Evolutionary conservation across 2,888 invertebrate genomes (phyloP).

Genomic region (Scaeva pyrastri): DNA sequence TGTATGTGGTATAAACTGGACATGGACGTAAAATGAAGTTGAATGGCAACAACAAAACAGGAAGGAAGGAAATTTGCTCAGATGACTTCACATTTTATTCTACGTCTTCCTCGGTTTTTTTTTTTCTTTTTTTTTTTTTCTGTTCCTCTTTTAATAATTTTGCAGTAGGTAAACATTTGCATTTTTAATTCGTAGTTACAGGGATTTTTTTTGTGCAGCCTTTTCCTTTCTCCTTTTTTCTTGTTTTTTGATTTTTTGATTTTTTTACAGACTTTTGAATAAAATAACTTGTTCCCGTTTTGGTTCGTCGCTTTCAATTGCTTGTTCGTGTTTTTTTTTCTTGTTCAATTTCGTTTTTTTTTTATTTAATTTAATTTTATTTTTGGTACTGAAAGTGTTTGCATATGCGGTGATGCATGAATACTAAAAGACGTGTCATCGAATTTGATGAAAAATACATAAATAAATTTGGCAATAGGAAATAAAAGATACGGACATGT

Average conservation of each 20-base stretch:
- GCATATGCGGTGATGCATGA: slow-evolving; percentile 65
- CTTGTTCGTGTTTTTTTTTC: slow-evolving; percentile 30
- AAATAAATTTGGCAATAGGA: neutral
- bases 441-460: slow-evolving; percentile 25
- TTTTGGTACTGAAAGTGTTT: slow-evolving; percentile 51
- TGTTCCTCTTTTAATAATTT: neutral
- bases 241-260: neutral
- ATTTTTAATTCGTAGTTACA: slow-evolving; percentile 63
- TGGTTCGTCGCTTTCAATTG: slow-evolving; percentile 68
- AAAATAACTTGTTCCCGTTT: slow-evolving; percentile 59
- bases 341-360: slow-evolving; percentile 27
- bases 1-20: neutral
- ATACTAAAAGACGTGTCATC: slow-evolving; percentile 52
- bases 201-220: slow-evolving; percentile 41
- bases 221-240: slow-evolving; percentile 1
- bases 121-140: neutral
- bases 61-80: slow-evolving; percentile 73
- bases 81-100: slow-evolving; percentile 59
- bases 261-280: neutral
- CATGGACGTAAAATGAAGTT: slow-evolving; percentile 6
- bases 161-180: slow-evolving; percentile 50
- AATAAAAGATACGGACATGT: neutral
- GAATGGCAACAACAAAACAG: slow-evolving; percentile 44
- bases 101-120: slow-evolving; percentile 17
- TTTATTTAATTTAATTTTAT: neutral